A percentile compares a stretch with the other conserved stretches of the same genome.
Evolutionary conservation across 1,140 invertebrate genomes (phyloP).

Genomic region (Magallana ariakensis): DNA sequence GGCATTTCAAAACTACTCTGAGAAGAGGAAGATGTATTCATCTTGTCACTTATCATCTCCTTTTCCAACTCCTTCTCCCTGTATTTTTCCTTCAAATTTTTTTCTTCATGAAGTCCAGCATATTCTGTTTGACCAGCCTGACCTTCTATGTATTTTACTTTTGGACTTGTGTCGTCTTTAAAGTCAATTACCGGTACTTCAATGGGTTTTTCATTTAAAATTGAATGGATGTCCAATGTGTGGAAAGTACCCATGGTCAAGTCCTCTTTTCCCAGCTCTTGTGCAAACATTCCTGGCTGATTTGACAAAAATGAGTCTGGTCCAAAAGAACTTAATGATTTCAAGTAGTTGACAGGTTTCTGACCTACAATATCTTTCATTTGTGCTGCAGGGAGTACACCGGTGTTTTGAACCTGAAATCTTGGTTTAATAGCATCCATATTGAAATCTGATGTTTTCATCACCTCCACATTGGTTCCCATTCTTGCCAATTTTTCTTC

Average conservation of each 20-base stretch:
- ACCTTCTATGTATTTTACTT: background rate
- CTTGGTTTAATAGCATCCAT: slow-evolving; percentile 9
- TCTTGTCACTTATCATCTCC: background rate
- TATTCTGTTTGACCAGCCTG: too few species aligned
- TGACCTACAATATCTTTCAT: background rate
- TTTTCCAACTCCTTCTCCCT: slow-evolving; percentile 15
- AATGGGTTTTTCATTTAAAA: background rate
- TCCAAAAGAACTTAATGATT: background rate
- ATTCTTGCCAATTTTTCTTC: slow-evolving; percentile 41
- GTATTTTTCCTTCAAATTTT: slow-evolving; percentile 8
- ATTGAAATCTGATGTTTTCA: slow-evolving; percentile 18
- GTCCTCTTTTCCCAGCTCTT: background rate
- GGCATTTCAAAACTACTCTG: slow-evolving; percentile 10
- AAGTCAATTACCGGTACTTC: background rate
- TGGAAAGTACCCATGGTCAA: background rate
- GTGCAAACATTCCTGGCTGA: background rate
- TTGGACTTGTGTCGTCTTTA: background rate
- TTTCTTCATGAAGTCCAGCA: background rate
- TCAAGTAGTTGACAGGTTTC: background rate
- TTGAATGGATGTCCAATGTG: background rate
- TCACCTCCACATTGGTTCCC: slow-evolving; percentile 28
- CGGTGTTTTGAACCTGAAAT: background rate
- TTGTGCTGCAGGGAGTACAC: background rate
- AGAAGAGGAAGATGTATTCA: slow-evolving; percentile 10
- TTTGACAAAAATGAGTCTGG: background rate